These are phyloP conservation scores for Mus spicilegus DNA, from an alignment of 2,113 vertebrate species.

Conservation along the genomic window DNA sequence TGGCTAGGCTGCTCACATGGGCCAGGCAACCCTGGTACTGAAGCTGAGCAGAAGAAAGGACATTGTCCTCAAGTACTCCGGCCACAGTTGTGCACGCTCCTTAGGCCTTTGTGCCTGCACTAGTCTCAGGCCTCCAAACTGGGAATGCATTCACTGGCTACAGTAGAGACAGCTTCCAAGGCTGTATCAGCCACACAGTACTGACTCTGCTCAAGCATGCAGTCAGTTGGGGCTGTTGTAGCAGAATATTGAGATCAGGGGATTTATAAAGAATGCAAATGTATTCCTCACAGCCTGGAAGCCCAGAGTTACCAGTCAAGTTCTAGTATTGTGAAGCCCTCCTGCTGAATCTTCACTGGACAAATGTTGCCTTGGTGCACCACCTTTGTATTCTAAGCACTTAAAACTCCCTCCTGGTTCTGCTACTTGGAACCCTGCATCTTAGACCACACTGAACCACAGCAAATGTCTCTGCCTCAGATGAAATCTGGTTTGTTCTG, in stretches of 20 bases:
- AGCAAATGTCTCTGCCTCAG: background rate
- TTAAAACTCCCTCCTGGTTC: background rate
- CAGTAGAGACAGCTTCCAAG: fast-evolving
- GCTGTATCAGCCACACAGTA: background rate
- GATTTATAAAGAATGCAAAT: background rate
- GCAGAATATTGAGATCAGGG: background rate
- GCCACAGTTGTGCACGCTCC: background rate
- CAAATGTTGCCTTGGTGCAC: background rate
- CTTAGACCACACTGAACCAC: background rate
- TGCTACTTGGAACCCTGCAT: background rate
- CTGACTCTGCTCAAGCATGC: no score
- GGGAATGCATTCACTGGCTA: no score
- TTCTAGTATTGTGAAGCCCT: no score
- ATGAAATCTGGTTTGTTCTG: background rate
- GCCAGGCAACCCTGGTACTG: no score
- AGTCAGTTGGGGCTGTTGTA: no score
- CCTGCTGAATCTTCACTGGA: no score
- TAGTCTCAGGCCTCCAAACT: background rate
- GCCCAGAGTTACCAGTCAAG: background rate
- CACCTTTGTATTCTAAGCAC: background rate
- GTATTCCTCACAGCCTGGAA: background rate
- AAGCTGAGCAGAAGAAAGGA: background rate
- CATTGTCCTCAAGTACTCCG: background rate
- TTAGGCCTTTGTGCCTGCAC: no score
- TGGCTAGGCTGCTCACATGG: background rate